Base-by-base conservation (phyloP, 1,140 invertebrate species). In the Metopolophium dirhodum region DNA sequence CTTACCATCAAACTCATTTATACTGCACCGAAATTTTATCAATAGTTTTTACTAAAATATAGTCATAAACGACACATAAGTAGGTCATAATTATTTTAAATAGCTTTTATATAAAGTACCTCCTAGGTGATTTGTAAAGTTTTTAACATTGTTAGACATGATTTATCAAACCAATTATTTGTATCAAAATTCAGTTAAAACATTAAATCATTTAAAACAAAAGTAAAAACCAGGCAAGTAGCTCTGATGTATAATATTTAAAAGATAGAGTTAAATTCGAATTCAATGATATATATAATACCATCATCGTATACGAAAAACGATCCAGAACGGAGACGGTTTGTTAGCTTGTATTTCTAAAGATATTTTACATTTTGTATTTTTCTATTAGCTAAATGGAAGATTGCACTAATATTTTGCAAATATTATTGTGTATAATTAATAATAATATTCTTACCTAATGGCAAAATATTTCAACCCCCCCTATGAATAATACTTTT, bases 311-410 rank as follows among this genome's bases (percentile, higher is more conserved):
- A 14, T 30, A 61, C 2, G 3, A 30, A 61, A 14, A 30, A 61
- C 9, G 6, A n/a, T 18, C 4, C 30, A 18, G 14, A n/a, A 4
- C 1, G 11, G 14, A n/a, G 11, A n/a, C 4, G 1, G 30, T n/a
- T 2, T n/a, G 0, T 77, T 0, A 77, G n/a, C 3, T 30, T 68
- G 14, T n/a, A 30, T 61, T 61, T 61, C 7, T 61, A 11, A 61
- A 61, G 9, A 61, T 61, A 61, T n/a, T 68, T 68, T 68, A n/a
- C 18, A n/a, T 77, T 77, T 77, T 77, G 11, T 77, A 77, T 77
- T n/a, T 14, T 77, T 77, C 14, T n/a, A 6, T 77, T n/a, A 77
- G 61, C 30, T 30, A 77, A n/a, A 77, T 4, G 14, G 61, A 7
- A n/a, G 30, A 77, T 77, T 7, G 30, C 11, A 68, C 26, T 54